phyloP scores from a whole-genome alignment of 2,888 invertebrate genomes.

The Microctonus aethiopoides region DNA sequence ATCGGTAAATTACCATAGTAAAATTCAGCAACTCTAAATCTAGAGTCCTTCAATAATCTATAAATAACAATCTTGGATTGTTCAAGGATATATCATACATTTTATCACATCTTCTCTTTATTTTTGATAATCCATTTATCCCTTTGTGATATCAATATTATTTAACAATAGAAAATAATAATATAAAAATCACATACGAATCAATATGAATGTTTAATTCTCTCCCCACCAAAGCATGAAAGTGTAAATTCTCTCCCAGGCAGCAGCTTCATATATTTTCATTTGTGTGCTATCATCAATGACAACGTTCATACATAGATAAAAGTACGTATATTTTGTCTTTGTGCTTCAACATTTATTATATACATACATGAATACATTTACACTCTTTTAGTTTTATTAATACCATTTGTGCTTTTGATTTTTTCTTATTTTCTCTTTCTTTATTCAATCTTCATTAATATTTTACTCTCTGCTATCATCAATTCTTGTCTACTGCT shows the following conservation, averaged over 20 bases:
- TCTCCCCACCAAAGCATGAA: constrained; percentile 35
- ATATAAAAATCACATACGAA: constrained; percentile 38
- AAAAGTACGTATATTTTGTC: not conserved
- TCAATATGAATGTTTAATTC: constrained; percentile 43
- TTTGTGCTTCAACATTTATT: constrained; percentile 1
- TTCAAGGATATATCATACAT: not conserved
- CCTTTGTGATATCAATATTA: constrained; percentile 13
- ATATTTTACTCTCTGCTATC: not conserved
- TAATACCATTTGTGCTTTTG: constrained; percentile 18
- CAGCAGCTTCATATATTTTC: not conserved
- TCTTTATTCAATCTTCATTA: no score
- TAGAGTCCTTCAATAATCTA: not conserved
- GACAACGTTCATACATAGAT: constrained; percentile 11
- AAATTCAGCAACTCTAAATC: not conserved
- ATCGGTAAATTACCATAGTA: no score
- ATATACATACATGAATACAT: not conserved
- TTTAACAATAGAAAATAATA: constrained; percentile 37
- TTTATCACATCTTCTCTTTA: not conserved
- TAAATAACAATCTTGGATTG: not conserved
- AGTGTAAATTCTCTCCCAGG: not conserved
- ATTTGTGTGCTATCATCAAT: constrained; percentile 11
- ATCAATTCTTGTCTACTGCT: constrained; percentile 31
- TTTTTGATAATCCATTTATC: not conserved
- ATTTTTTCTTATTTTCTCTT: constrained; percentile 21
- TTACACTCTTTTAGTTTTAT: constrained; percentile 8